These are phyloP conservation scores for Leucozona laternaria DNA, from an alignment of 2,888 invertebrate species.

Conservation along the genomic window DNA sequence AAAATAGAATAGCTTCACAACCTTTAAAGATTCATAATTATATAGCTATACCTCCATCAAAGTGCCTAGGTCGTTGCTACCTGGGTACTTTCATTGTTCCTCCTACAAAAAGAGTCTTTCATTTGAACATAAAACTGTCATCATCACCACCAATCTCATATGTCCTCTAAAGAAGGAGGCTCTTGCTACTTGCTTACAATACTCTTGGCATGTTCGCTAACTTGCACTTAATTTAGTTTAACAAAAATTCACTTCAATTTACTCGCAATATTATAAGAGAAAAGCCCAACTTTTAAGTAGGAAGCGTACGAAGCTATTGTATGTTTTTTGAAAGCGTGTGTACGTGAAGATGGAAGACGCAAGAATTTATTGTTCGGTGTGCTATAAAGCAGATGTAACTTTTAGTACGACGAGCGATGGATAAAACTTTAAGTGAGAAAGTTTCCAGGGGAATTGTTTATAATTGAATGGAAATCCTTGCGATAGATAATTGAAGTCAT, in stretches of 20 bases:
- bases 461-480: slow-evolving; percentile 57
- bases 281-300: slow-evolving; percentile 12
- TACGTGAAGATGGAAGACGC: slow-evolving; percentile 11
- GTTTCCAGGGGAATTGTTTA: slow-evolving; percentile 32
- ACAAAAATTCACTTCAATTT: slow-evolving; percentile 24
- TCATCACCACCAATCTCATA: slow-evolving; percentile 2
- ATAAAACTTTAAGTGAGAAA: slow-evolving; percentile 37
- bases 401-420: neutral
- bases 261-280: slow-evolving; percentile 24
- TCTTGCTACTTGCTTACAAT: too few species aligned
- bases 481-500: slow-evolving; percentile 32
- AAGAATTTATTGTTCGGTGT: slow-evolving; percentile 24
- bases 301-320: slow-evolving; percentile 10
- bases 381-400: neutral
- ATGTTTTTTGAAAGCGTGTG: slow-evolving; percentile 4
- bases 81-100: slow-evolving; percentile 28
- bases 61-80: slow-evolving; percentile 16
- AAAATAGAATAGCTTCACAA: neutral
- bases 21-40: slow-evolving; percentile 11
- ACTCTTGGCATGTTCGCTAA: slow-evolving; percentile 5
- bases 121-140: slow-evolving; percentile 22
- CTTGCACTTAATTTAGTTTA: slow-evolving; percentile 41
- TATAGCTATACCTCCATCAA: slow-evolving; percentile 11
- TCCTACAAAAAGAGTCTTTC: slow-evolving; percentile 14
- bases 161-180: neutral